Evolutionary conservation across 2,797 vertebrate genomes (phyloP).

Genomic region (Coregonus suidteri): DNA sequence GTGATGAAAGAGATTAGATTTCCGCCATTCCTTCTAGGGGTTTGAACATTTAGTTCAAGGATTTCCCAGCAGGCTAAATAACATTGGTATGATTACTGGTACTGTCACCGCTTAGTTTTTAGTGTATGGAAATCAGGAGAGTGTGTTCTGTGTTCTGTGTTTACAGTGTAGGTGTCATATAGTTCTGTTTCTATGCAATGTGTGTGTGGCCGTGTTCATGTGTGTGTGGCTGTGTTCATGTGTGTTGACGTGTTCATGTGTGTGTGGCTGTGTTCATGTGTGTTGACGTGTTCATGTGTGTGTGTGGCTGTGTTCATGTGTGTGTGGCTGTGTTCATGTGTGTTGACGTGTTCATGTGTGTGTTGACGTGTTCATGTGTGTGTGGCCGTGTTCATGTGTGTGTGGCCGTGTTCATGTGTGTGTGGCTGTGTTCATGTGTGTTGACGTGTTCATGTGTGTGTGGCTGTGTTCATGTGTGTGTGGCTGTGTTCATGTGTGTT

Average conservation of each 20-base stretch:
- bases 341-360: not conserved
- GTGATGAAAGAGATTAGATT: not conserved
- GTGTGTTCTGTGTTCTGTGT: not conserved
- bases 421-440: not conserved
- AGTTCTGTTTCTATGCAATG: too few relatives aligned
- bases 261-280: not conserved
- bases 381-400: too few relatives aligned
- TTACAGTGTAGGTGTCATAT: not conserved
- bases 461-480: too few relatives aligned
- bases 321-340: not conserved
- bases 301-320: constrained; percentile 1
- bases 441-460: constrained; percentile 3
- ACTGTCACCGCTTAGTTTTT: not conserved
- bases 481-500: not conserved
- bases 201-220: constrained; percentile 2
- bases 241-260: constrained; percentile 6
- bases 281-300: constrained; percentile 8
- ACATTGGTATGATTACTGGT: not conserved
- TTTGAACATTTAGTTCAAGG: not conserved
- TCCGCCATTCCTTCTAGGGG: not conserved
- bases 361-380: not conserved
- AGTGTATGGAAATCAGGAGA: not conserved
- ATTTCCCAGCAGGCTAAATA: constrained; percentile 1
- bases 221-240: not conserved
- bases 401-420: not conserved